Base-by-base conservation (phyloP, 1,140 invertebrate genomes). In the Drosophila asahinai region DNA sequence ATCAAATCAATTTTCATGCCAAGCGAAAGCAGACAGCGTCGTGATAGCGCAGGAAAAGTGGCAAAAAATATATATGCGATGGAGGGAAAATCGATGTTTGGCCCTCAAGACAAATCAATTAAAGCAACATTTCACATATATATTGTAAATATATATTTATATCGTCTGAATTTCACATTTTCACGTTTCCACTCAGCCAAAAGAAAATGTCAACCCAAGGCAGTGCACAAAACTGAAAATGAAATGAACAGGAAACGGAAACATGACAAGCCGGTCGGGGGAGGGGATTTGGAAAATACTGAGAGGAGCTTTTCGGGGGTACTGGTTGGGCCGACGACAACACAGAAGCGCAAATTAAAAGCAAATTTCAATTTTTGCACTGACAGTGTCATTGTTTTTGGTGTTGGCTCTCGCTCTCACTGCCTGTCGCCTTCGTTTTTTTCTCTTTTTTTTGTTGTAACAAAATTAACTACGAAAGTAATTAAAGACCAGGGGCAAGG, bases 401-500 rank as follows among this genome's bases (percentile, higher is more conserved):
- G 67, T 63, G 17, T 47, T 51, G 45, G 33, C 33, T 30, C 30
- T 55, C 30, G 42, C 60, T 59, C 47, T 66, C 47, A 66, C 62
- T 40, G 27, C 27, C 27, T 30, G 63, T 63, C 61, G 30, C 47
- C 11, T 14, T 11, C 33, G 1, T 11, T 11, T 7, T 19, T 55
- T 22, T 38, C 12, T 4, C 27, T 11, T 30, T 14, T 36, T 84
- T 83, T 83, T 72, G 67, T 83, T 87, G 81, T 81, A 90, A 84
- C 73, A 89, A 75, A 87, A 87, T 87, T 84, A 87, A 84, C 84
- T 87, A 81, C 74, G 78, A 89, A 90, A 89, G 86, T 90, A 89
- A 89, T 89, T 89, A 89, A 89, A 84, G 74, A 68, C 73, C 47
- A 72, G 80, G 72, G 59, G 63, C 63, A 81, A 51, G 63, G 59